Evolutionary conservation across 2,888 invertebrate species (phyloP).

Genomic region (Drosophila anomalipes): DNA sequence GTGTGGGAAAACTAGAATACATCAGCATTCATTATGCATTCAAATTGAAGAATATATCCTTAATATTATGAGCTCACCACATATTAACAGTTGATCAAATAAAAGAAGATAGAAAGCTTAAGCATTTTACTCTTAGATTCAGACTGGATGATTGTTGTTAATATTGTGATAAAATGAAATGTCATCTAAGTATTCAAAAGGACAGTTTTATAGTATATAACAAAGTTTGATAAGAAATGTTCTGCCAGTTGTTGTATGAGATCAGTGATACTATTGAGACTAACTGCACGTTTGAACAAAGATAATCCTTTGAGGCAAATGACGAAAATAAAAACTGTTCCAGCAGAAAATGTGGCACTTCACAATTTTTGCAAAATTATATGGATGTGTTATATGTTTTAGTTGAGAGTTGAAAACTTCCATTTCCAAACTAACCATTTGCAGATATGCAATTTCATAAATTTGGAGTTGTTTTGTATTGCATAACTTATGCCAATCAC

Average conservation of each 20-base stretch:
- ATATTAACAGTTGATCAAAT: neutral
- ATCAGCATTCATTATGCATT: conserved; percentile 29
- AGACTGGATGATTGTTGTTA: neutral
- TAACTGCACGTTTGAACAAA: neutral
- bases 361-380: conserved; percentile 4
- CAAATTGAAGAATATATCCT: conserved; percentile 6
- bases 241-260: neutral
- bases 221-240: neutral
- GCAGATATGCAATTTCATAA: conserved; percentile 42
- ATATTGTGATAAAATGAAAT: neutral
- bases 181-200: neutral
- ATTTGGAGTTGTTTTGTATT: conserved; percentile 43
- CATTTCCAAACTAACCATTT: neutral
- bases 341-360: neutral
- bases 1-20: conserved; percentile 11
- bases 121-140: neutral
- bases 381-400: neutral
- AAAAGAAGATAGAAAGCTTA: neutral
- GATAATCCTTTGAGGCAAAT: neutral
- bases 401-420: conserved; percentile 8
- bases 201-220: neutral
- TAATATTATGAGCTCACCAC: neutral
- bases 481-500: conserved; percentile 75
- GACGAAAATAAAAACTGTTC: conserved; percentile 5
- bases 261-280: neutral